Conservation (phyloP, 92 coral and sea anemone genomes). For the Zoanthus gigantus region DNA sequence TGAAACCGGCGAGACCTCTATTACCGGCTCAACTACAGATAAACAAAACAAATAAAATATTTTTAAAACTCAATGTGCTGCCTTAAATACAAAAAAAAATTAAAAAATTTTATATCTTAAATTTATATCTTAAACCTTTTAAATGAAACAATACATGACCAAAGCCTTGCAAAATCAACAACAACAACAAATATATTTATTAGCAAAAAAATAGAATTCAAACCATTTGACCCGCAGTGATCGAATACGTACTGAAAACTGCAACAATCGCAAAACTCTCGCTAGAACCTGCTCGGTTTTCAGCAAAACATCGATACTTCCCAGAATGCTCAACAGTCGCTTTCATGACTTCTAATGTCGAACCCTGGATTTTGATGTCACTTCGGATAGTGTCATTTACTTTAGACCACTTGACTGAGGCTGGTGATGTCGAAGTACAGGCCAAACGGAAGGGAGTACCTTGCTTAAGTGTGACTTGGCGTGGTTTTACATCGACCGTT, state of each 20-base stretch:
- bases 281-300: constrained; percentile 74
- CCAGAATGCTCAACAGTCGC: constrained; percentile 74
- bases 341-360: constrained; percentile 52
- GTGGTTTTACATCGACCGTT: constrained; percentile 71
- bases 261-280: constrained; percentile 78
- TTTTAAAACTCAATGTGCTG: no score
- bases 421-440: constrained; percentile 69
- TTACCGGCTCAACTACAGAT: constrained; percentile 68
- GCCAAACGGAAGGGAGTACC: constrained; percentile 70
- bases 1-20: constrained; percentile 60
- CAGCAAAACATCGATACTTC: constrained; percentile 83
- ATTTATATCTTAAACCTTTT: background rate
- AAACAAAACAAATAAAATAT: background rate
- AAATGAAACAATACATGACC: background rate
- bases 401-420: constrained; percentile 79
- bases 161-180: no score
- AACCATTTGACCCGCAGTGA: background rate
- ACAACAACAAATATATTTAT: no score
- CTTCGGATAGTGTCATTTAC: constrained; percentile 65
- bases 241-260: constrained; percentile 67
- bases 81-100: no score
- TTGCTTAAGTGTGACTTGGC: constrained; percentile 54
- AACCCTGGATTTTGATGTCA: constrained; percentile 48
- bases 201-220: background rate
- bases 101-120: background rate